Percentiles rank a stretch among this genome's conserved stretches.
Evolutionary conservation across 2,797 vertebrate genomes (phyloP).

Genomic region (Vultur gryphus): DNA sequence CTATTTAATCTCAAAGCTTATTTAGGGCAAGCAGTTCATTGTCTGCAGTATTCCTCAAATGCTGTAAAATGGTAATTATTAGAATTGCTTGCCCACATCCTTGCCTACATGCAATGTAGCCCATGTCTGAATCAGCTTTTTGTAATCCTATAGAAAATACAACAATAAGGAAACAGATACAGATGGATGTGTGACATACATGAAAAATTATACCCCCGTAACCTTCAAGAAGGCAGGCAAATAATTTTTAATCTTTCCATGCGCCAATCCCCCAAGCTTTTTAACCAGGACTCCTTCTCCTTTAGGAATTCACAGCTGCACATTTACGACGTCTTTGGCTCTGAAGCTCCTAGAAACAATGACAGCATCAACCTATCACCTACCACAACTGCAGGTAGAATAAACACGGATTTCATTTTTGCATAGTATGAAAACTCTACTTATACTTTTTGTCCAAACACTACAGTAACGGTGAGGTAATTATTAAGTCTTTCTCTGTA

Average conservation of each 20-base stretch:
- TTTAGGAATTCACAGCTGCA: not conserved
- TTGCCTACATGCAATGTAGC: not conserved
- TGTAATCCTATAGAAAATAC: not conserved
- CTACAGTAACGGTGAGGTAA: not conserved
- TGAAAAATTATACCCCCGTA: not conserved
- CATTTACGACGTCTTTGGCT: not conserved
- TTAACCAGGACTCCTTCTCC: not conserved
- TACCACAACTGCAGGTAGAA: not conserved
- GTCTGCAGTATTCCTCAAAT: not conserved
- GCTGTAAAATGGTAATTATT: not conserved
- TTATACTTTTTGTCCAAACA: not conserved
- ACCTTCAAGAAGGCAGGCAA: not conserved
- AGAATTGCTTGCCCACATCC: not conserved
- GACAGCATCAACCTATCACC: not conserved
- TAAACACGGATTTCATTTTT: not conserved
- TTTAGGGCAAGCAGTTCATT: not conserved
- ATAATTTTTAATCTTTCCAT: not conserved
- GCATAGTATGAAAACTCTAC: not conserved
- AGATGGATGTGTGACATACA: not conserved
- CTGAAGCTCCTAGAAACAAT: not conserved
- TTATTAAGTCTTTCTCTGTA: not conserved
- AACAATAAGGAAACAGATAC: not conserved
- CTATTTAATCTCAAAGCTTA: not conserved
- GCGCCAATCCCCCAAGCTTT: not conserved
- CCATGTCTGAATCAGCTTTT: not conserved